phyloP scores from a whole-genome alignment of 2,797 vertebrate genomes.

The Eulemur mongoz region DNA sequence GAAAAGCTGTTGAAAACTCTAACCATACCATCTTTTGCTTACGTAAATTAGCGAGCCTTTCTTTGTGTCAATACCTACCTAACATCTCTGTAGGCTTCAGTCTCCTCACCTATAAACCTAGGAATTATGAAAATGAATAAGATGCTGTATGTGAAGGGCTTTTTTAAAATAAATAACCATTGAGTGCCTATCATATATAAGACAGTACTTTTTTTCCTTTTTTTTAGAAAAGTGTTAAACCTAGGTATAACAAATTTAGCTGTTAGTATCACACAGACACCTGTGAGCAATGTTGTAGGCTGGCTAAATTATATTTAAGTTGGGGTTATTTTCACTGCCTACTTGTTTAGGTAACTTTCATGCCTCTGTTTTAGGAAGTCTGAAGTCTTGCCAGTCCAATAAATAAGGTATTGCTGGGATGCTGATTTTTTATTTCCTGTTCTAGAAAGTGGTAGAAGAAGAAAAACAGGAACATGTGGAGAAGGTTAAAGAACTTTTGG shows the following conservation, averaged over 20 bases:
- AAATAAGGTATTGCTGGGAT: neutral
- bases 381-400: neutral
- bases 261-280: neutral
- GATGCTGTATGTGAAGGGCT: neutral
- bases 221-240: neutral
- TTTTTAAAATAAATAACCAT: neutral
- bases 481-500: constrained; percentile 94
- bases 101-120: neutral
- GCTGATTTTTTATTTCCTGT: constrained; percentile 36
- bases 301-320: constrained; percentile 19
- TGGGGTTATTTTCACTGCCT: neutral
- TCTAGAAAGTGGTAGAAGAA: constrained; percentile 97
- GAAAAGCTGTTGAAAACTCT: constrained; percentile 41
- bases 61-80: neutral
- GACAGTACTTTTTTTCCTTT: neutral
- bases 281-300: neutral
- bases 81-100: neutral
- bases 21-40: constrained; percentile 14
- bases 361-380: constrained; percentile 33
- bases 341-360: neutral
- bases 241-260: neutral
- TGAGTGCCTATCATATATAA: neutral
- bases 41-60: neutral
- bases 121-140: constrained; percentile 31
- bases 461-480: constrained; percentile 95